Evolutionary conservation across 1,140 invertebrate genomes (phyloP).

Genomic region (Diploscapter pachys): DNA sequence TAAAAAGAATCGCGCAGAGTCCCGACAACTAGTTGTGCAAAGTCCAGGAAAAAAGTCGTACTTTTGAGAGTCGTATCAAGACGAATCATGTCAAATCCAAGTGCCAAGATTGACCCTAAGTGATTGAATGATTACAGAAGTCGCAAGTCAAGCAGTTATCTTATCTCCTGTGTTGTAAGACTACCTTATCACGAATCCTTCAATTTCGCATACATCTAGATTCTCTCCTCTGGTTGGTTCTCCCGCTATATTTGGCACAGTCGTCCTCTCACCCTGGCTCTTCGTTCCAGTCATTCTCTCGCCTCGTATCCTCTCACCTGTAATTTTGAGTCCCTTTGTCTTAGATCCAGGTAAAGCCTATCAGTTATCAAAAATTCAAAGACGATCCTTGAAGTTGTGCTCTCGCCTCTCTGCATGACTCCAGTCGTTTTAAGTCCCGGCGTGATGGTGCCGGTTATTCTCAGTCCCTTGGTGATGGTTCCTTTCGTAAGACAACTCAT

Average conservation of each 20-base stretch:
- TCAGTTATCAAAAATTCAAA: conserved; percentile 37
- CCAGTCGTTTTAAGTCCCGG: conserved; percentile 46
- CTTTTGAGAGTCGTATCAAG: too few species aligned
- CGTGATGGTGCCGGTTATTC: conserved; percentile 35
- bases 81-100: too few species aligned
- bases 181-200: background rate
- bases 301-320: conserved; percentile 44
- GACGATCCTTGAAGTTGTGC: conserved; percentile 46
- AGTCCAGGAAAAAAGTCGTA: too few species aligned
- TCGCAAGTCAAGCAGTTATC: conserved; percentile 37
- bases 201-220: conserved; percentile 30
- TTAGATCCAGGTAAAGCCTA: conserved; percentile 33
- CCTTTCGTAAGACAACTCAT: conserved; percentile 24
- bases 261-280: conserved; percentile 37
- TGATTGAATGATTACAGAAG: conserved; percentile 10
- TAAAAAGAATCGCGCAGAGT: too few species aligned
- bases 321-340: conserved; percentile 37
- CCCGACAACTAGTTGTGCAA: too few species aligned
- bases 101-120: background rate
- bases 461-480: conserved; percentile 30
- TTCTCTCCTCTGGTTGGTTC: conserved; percentile 31
- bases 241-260: conserved; percentile 43
- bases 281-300: conserved; percentile 46
- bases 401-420: conserved; percentile 47
- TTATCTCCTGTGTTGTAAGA: conserved; percentile 36